Conservation (phyloP, 2,888 invertebrate genomes). For the Hylaea fasciaria region DNA sequence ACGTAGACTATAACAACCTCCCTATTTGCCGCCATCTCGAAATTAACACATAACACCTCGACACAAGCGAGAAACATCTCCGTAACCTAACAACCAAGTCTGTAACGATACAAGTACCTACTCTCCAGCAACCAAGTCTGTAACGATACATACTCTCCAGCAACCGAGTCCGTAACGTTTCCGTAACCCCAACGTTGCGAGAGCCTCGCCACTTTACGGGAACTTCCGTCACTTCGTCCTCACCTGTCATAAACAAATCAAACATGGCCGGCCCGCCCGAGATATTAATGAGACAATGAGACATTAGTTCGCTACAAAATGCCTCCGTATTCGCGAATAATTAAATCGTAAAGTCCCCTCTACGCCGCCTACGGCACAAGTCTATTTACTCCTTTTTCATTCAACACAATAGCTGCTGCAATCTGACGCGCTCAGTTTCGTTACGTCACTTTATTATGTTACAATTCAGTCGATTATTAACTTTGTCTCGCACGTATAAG, state of each 20-base stretch:
- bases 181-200: conserved; percentile 11
- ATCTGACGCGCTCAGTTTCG: conserved; percentile 66
- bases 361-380: conserved; percentile 80
- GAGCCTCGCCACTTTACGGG: conserved; percentile 31
- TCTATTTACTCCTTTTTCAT: conserved; percentile 85
- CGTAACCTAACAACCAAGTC: conserved; percentile 10
- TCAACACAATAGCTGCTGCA: conserved; percentile 84
- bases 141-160: conserved; percentile 1
- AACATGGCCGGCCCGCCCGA: conserved; percentile 81
- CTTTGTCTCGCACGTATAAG: conserved; percentile 45
- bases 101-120: conserved; percentile 8
- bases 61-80: conserved; percentile 14
- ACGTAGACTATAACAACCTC: background rate
- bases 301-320: conserved; percentile 85
- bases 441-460: conserved; percentile 64
- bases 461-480: conserved; percentile 43
- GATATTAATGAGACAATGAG: conserved; percentile 85
- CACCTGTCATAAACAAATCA: conserved; percentile 84
- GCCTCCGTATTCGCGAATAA: conserved; percentile 85
- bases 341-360: conserved; percentile 85
- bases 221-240: conserved; percentile 59
- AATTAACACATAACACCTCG: conserved; percentile 23
- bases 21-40: conserved; percentile 3
- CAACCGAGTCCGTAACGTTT: conserved; percentile 2
- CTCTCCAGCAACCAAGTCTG: background rate